Percentiles rank a stretch among this genome's conserved stretches.
These are phyloP conservation scores for Amazona vittata DNA, from an alignment of 2,113 vertebrate genomes.

Conservation along the genomic window DNA sequence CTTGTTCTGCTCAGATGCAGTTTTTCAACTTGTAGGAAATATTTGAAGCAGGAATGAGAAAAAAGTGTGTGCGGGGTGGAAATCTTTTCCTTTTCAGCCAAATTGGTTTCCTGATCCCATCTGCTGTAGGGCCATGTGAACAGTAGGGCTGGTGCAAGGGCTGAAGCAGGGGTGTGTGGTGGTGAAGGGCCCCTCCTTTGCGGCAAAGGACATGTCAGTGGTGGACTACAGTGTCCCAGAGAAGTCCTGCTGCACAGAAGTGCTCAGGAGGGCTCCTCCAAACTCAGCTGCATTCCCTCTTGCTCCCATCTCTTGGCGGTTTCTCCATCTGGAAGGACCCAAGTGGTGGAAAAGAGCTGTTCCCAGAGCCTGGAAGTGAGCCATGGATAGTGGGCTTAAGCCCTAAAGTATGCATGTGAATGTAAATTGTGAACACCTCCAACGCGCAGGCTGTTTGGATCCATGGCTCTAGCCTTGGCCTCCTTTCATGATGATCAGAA, in stretches of 20 bases:
- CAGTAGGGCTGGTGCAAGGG: neutral
- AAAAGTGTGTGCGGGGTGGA: neutral
- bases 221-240: neutral
- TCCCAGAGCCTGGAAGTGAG: neutral
- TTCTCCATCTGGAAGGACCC: neutral
- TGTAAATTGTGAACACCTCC: neutral
- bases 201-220: rapidly evolving
- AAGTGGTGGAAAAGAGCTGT: neutral
- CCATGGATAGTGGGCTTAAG: neutral
- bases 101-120: neutral
- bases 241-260: neutral
- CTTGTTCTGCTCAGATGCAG: neutral
- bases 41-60: neutral
- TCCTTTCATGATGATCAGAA: neutral
- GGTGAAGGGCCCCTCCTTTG: neutral
- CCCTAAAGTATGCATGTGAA: neutral
- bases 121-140: neutral
- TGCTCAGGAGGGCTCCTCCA: neutral
- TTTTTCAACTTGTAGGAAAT: neutral
- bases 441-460: neutral
- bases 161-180: neutral
- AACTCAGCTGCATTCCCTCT: neutral
- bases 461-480: neutral
- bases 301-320: neutral
- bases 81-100: neutral